phyloP scores from a whole-genome alignment of 2,888 invertebrate species.

The Apoda limacodes region DNA sequence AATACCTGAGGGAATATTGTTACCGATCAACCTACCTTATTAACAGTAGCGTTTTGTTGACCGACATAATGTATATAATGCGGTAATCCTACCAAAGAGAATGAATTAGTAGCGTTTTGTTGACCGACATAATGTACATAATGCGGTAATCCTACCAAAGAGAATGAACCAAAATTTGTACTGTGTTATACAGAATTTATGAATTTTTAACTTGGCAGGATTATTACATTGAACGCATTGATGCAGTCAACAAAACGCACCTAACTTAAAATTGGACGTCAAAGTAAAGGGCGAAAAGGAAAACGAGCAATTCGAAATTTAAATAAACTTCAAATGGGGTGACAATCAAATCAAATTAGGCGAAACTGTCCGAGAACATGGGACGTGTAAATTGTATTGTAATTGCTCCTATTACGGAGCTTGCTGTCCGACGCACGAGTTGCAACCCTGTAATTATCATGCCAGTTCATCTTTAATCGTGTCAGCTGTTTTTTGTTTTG shows the following conservation, averaged over 20 bases:
- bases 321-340: slow-evolving; percentile 45
- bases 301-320: slow-evolving; percentile 27
- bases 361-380: slow-evolving; percentile 33
- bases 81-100: too few species aligned
- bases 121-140: too few species aligned
- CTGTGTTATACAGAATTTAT: too few species aligned
- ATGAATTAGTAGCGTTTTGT: too few species aligned
- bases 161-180: too few species aligned
- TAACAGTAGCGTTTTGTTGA: too few species aligned
- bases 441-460: slow-evolving; percentile 37
- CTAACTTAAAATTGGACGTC: not conserved
- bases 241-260: not conserved
- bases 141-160: too few species aligned
- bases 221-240: too few species aligned
- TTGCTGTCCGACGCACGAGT: slow-evolving; percentile 22
- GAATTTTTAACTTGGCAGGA: too few species aligned
- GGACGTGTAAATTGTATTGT: slow-evolving; percentile 46
- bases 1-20: too few species aligned
- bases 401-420: slow-evolving; percentile 41
- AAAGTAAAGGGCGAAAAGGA: slow-evolving; percentile 14
- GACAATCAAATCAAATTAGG: slow-evolving; percentile 58
- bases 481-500: slow-evolving; percentile 22
- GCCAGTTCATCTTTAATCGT: slow-evolving; percentile 32
- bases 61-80: too few species aligned
- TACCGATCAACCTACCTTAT: too few species aligned